Base-by-base conservation (phyloP, 1,140 invertebrate genomes). In the Drosophila melanica region DNA sequence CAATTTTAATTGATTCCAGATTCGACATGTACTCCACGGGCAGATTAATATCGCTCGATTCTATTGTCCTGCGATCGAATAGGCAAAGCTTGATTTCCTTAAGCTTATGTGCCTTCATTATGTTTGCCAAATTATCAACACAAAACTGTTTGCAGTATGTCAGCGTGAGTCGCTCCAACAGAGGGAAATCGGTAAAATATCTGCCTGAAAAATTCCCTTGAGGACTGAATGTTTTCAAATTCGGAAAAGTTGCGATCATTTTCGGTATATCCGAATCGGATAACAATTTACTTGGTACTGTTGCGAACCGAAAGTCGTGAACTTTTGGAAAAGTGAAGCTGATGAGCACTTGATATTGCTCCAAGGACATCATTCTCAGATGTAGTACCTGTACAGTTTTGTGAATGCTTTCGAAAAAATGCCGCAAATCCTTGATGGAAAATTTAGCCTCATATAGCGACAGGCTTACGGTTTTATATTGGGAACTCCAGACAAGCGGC, bases 171-270 rank as follows among this genome's bases (percentile, higher is more conserved):
- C 53, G 42, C 23, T 87, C 71, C 23, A 87, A 51, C 1, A 45
- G 10, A 0, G 27, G 16, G 18, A 79, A 71, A 14, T 60, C 44
- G 0, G 16, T 8, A 33, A 87, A 65, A 51, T 69, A n/a, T 11
- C 35, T 27, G 9, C 82, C 82, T 0, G 64, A 76, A 11, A 89
- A 82, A n/a, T 35, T 41, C 2, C 82, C 82, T 10, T 74, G 42
- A 1, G 82, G 82, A 65, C 82, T 87, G 0, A 87, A 82, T 0
- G 72, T 74, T 39, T 10, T 73, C 6, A 87, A 8, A 45, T 79
- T 79, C 18, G 82, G 82, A 50, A 87, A 87, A 30, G 48, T n/a
- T 3, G 23, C 33, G 0, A 68, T 48, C 1, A 87, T 54, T n/a
- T 45, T 67, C 10, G 53, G 44, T 12, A 85, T 47, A 30, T 79